Evolutionary conservation across 2,888 invertebrate genomes (phyloP), one percentile per base, ranked within the genome.

Genomic region (Deladenus siricidicola): DNA sequence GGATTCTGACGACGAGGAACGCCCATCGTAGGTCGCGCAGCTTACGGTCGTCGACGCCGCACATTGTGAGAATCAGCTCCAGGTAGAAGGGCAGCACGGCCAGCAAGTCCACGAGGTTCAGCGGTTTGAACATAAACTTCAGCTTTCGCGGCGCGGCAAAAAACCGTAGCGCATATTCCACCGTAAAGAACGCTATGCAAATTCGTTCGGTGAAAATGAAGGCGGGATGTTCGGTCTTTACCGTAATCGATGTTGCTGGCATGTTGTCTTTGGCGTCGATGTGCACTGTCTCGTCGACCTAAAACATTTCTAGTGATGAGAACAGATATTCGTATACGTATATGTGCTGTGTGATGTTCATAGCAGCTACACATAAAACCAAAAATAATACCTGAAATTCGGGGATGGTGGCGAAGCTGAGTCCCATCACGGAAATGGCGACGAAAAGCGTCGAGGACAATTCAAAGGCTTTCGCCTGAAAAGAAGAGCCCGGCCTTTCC

Each of bases 371-470:
- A 43, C n/a, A 53, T 24, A 43, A 52, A 47, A 52, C 30, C 6
- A n/a, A n/a, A n/a, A n/a, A n/a, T n/a, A n/a, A n/a, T n/a, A 73
- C 75, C 60, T 76, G 76, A 64, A 78, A 76, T 47, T 78, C 78
- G 8, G 75, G 78, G 58, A 78, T 78, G 6, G 78, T 78, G 54
- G 76, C 78, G 62, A 78, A 75, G 19, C 69, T 69, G 10, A 78
- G 64, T 28, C 75, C 76, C 72, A 76, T 76, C 42, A 78, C 78
- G 23, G 76, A 76, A 51, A 78, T 73, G 3, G 73, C 68, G 4
- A 78, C 78, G 62, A 78, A 76, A n/a, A n/a, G n/a, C n/a, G n/a
- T n/a, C n/a, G n/a, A n/a, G 3, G 73, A 73, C 8, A 77, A 62
- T 53, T 77, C 77, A 61, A 77, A 78, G 1, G 73, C 71, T 63